These are phyloP conservation scores for Novumbra hubbsi DNA, from an alignment of 2,797 vertebrate genomes.

Conservation along the genomic window DNA sequence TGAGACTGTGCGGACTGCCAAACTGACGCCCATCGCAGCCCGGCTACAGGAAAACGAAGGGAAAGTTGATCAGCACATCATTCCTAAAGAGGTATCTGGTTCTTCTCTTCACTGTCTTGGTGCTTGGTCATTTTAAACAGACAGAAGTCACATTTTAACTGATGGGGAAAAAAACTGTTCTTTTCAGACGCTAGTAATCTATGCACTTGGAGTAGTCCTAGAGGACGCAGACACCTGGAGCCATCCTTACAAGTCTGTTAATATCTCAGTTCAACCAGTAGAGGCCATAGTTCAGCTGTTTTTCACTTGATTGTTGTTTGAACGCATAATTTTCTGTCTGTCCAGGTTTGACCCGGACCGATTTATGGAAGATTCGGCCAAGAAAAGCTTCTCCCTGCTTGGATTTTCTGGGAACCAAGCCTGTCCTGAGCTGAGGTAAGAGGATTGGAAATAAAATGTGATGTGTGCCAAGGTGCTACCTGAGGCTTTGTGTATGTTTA, in stretches of 20 bases:
- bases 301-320: neutral
- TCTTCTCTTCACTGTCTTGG: neutral
- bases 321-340: no score
- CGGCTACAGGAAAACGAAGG: conserved; percentile 92
- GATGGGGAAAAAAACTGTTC: neutral
- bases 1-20: conserved; percentile 91
- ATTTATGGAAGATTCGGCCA: conserved; percentile 82
- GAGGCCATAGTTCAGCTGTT: neutral
- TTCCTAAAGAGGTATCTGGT: conserved; percentile 89
- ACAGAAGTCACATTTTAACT: neutral
- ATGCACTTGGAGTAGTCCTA: conserved; percentile 91
- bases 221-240: conserved; percentile 88
- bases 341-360: conserved; percentile 90
- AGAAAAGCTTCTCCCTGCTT: conserved; percentile 85
- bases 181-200: conserved; percentile 91
- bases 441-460: neutral
- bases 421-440: conserved; percentile 91
- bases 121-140: neutral
- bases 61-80: conserved; percentile 84
- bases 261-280: neutral
- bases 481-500: neutral
- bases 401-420: conserved; percentile 92
- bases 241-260: conserved; percentile 81
- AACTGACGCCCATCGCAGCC: conserved; percentile 90
- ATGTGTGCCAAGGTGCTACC: neutral